phyloP scores from a whole-genome alignment of 1,140 invertebrate species.

The Lasaia peninsularis region DNA sequence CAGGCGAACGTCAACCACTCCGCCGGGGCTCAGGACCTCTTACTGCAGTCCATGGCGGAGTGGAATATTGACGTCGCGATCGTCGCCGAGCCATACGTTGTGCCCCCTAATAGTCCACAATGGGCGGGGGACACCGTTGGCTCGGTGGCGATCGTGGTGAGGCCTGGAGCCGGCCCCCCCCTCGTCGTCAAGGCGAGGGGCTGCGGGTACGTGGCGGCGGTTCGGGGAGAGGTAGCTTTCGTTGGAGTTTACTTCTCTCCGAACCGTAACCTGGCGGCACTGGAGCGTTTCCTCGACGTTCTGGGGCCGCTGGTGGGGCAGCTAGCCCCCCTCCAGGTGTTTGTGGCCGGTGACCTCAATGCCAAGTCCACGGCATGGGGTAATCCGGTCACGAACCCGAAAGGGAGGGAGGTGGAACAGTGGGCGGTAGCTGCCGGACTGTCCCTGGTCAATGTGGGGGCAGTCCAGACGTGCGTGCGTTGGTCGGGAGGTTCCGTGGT shows the following conservation, averaged over 20 bases:
- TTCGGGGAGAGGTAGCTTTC: too few species aligned
- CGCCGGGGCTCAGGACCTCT: too few species aligned
- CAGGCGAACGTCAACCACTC: too few species aligned
- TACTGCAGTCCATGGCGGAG: not conserved
- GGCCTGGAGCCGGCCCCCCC: not conserved
- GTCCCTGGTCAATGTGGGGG: too few species aligned
- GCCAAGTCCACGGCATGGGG: not conserved
- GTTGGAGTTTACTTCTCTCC: slow-evolving; percentile 20
- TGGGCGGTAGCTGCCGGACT: slow-evolving; percentile 16
- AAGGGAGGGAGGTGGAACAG: slow-evolving; percentile 14
- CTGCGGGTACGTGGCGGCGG: slow-evolving; percentile 11
- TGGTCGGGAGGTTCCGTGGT: too few species aligned
- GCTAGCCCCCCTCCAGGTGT: slow-evolving; percentile 12
- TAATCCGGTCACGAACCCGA: slow-evolving; percentile 11
- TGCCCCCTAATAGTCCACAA: not conserved
- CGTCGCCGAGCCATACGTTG: too few species aligned
- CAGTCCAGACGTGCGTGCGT: too few species aligned
- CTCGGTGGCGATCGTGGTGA: slow-evolving; percentile 1
- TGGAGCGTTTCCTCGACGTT: slow-evolving; percentile 15
- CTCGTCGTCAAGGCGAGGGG: slow-evolving; percentile 10
- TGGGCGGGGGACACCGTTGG: slow-evolving; percentile 12
- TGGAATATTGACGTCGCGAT: too few species aligned
- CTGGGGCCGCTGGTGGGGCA: slow-evolving; percentile 9
- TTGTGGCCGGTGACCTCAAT: not conserved
- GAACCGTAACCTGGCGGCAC: slow-evolving; percentile 11